These are phyloP conservation scores for Ctenosaura bakeri DNA, from an alignment of 2,797 vertebrate genomes.

Conservation along the genomic window DNA sequence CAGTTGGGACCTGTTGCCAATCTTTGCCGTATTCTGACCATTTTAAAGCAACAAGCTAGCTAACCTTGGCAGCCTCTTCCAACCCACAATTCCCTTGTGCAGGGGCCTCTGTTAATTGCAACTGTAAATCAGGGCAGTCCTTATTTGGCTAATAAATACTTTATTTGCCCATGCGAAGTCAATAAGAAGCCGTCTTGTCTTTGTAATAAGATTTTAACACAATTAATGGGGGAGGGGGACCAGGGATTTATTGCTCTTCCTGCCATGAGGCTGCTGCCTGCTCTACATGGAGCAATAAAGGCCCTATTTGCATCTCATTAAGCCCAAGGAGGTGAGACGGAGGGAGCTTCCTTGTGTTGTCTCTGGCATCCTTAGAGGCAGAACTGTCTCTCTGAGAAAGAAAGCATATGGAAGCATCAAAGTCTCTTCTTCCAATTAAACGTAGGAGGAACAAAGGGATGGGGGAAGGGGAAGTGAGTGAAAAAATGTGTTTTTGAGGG, in stretches of 20 bases:
- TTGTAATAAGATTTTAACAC: constrained; percentile 49
- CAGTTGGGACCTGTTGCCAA: not conserved
- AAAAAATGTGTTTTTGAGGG: not conserved
- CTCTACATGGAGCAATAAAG: constrained; percentile 36
- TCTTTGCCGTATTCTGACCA: not conserved
- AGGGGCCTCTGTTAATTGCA: constrained; percentile 29
- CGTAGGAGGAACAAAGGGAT: not conserved
- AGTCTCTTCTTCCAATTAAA: constrained; percentile 21
- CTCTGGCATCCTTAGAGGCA: constrained; percentile 15
- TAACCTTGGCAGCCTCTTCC: not conserved
- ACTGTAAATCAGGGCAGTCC: constrained; percentile 21
- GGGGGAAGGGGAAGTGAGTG: not conserved
- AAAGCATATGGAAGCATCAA: constrained; percentile 3
- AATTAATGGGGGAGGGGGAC: constrained; percentile 24
- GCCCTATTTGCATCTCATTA: constrained; percentile 47
- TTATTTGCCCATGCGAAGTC: constrained; percentile 36
- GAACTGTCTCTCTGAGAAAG: not conserved
- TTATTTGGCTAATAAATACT: constrained; percentile 43
- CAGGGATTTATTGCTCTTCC: constrained; percentile 27
- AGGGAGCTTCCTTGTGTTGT: not conserved
- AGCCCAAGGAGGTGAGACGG: constrained; percentile 14
- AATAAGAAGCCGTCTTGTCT: constrained; percentile 33
- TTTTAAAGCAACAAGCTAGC: not conserved
- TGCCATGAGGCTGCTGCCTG: constrained; percentile 10
- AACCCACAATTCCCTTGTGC: not conserved